These are phyloP conservation scores for Tetraodon nigroviridis DNA, from an alignment of 2,113 vertebrate species.

Conservation along the genomic window DNA sequence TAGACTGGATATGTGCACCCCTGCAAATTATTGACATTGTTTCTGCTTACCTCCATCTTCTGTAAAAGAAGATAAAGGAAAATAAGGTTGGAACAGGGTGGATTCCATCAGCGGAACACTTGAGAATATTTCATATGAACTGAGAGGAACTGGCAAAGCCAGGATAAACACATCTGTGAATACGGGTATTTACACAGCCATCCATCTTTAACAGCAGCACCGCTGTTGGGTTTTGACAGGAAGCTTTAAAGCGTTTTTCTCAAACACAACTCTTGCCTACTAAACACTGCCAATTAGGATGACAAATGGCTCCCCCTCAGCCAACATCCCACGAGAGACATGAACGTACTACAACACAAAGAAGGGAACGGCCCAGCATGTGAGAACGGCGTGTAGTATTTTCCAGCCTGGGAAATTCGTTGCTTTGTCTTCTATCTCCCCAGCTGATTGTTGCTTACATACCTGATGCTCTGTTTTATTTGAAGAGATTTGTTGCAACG, in stretches of 20 bases:
- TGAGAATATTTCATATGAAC: conserved; percentile 8
- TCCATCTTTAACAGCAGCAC: conserved; percentile 47
- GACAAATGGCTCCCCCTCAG: conserved; percentile 62
- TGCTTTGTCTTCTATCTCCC: conserved; percentile 46
- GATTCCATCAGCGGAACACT: conserved; percentile 35
- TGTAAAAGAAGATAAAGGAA: conserved; percentile 7
- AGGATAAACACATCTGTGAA: conserved; percentile 55
- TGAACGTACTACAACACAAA: conserved; percentile 66
- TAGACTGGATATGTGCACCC: too few species aligned
- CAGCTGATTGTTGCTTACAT: conserved; percentile 66
- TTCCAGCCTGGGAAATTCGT: conserved; percentile 53
- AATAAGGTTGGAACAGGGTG: conserved; percentile 29
- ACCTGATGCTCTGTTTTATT: conserved; percentile 69
- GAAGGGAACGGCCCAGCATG: conserved; percentile 59
- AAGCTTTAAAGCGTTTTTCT: conserved; percentile 56
- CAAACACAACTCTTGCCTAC: conserved; percentile 59
- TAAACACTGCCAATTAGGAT: conserved; percentile 74
- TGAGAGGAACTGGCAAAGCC: conserved; percentile 33
- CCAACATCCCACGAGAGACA: conserved; percentile 57
- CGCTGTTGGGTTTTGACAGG: conserved; percentile 59
- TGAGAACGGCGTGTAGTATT: conserved; percentile 53
- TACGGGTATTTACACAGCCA: conserved; percentile 39
- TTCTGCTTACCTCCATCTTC: conserved; percentile 14
- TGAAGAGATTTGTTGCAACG: conserved; percentile 55
- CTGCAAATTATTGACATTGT: conserved; percentile 20